Conservation (phyloP, 2,888 invertebrate species). For the Phymatocera aterrima region DNA sequence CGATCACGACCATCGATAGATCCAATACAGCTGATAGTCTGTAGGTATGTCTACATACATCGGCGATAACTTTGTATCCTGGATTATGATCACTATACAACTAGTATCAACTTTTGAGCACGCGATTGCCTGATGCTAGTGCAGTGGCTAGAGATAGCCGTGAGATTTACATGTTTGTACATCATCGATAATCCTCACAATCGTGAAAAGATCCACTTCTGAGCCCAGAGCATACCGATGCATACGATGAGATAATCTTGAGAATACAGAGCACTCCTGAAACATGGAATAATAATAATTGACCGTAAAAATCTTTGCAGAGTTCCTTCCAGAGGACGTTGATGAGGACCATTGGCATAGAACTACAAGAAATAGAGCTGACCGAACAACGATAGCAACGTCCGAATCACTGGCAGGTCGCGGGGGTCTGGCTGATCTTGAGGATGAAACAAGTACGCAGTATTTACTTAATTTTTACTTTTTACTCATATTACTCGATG, state of each 20-base stretch:
- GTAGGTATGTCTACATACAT: too few relatives aligned
- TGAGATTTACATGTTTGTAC: too few relatives aligned
- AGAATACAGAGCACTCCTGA: not conserved
- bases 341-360: not conserved
- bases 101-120: too few relatives aligned
- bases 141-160: too few relatives aligned
- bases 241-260: not conserved
- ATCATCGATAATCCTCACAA: too few relatives aligned
- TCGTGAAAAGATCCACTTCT: too few relatives aligned
- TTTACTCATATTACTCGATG: not conserved
- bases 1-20: too few relatives aligned
- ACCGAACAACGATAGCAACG: not conserved
- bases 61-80: too few relatives aligned
- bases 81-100: too few relatives aligned
- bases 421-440: not conserved
- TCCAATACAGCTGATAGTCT: too few relatives aligned
- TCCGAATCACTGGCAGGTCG: conserved; percentile 4
- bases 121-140: too few relatives aligned
- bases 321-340: not conserved
- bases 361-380: not conserved
- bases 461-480: not conserved
- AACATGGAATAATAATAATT: not conserved
- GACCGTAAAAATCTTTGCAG: not conserved
- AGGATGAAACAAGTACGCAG: conserved; percentile 10
- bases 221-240: too few relatives aligned